Base-by-base conservation (phyloP, 2,797 vertebrate species). In the Melanotaenia boesemani region DNA sequence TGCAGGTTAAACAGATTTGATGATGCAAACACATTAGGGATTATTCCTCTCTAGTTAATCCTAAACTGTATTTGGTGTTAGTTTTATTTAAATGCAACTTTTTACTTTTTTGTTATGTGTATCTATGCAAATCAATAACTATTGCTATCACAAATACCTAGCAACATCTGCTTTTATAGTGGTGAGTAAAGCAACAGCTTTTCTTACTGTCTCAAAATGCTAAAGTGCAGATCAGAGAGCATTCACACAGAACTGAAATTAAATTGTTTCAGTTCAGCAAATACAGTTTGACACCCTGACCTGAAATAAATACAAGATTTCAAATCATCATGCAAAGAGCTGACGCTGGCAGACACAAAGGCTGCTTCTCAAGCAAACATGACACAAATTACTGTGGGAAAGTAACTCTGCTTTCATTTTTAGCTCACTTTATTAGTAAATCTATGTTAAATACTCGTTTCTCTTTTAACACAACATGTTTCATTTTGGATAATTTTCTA, bases 401-500 rank as follows among this genome's bases (percentile, higher is more conserved):
- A 46, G 56, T 1, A 6, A 5, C 2, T 63, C 15, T 54, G 9
- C 15, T n/a, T 58, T 63, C 18, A 24, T 30, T 58, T 34, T 39
- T 50, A 20, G 13, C 30, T n/a, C 30, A 18, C 12, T 64, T 26
- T 32, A 22, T 24, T n/a, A 32, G 30, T n/a, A 37, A 2, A 37
- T 37, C 36, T 11, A 64, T 44, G 1, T 37, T 15, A 56, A 7
- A 4, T 6, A 39, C 10, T 15, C 3, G 48, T 71, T 48, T 65
- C 32, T 48, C n/a, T 44, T 37, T 16, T 1, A 46, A 46, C 44
- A 20, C 20, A 52, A 28, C 1, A 6, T 48, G 8, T 60, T 52
- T 46, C 18, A 50, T n/a, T 60, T 57, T 74, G 63, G 66, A 50
- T 76, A 20, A 46, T 54, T 57, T 32, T 37, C 9, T 7, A 39